phyloP scores from a whole-genome alignment of 1,140 invertebrate genomes.

The Phymastichus coffea region DNA sequence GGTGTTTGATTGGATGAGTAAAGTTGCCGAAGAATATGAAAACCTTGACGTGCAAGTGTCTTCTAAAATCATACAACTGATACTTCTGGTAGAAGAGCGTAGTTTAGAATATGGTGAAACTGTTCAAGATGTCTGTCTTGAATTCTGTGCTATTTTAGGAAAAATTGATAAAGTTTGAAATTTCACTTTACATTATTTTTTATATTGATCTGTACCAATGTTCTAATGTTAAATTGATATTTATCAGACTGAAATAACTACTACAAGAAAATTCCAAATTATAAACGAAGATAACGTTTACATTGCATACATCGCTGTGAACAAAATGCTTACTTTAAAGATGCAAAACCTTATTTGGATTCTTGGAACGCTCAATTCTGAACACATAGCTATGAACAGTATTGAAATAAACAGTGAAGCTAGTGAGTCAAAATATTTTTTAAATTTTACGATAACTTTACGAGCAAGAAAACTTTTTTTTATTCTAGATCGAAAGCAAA shows the following conservation, averaged over 20 bases:
- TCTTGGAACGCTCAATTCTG: slow-evolving; percentile 51
- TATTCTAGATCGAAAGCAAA: slow-evolving; percentile 43
- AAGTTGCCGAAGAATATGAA: slow-evolving; percentile 42
- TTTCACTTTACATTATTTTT: background rate
- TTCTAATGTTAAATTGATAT: slow-evolving; percentile 12
- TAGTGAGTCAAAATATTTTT: slow-evolving; percentile 33
- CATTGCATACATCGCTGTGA: slow-evolving; percentile 47
- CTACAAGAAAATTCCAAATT: slow-evolving; percentile 42
- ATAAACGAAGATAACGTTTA: slow-evolving; percentile 44
- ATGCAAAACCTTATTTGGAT: slow-evolving; percentile 53
- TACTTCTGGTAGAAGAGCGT: slow-evolving; percentile 46
- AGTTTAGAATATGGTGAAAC: slow-evolving; percentile 40
- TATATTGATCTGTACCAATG: background rate
- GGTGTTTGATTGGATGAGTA: slow-evolving; percentile 51
- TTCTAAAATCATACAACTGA: slow-evolving; percentile 40
- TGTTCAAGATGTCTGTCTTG: slow-evolving; percentile 48
- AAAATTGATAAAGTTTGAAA: slow-evolving; percentile 46
- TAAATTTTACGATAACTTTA: too few species aligned
- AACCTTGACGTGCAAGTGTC: slow-evolving; percentile 35
- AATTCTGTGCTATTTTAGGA: slow-evolving; percentile 48
- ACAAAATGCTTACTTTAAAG: slow-evolving; percentile 48
- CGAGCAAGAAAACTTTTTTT: too few species aligned
- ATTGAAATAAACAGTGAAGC: slow-evolving; percentile 39
- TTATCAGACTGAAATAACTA: slow-evolving; percentile 34
- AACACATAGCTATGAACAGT: slow-evolving; percentile 42